These are phyloP conservation scores for Oxygymnocypris stewartii DNA, from an alignment of 2,113 vertebrate species.

Conservation along the genomic window DNA sequence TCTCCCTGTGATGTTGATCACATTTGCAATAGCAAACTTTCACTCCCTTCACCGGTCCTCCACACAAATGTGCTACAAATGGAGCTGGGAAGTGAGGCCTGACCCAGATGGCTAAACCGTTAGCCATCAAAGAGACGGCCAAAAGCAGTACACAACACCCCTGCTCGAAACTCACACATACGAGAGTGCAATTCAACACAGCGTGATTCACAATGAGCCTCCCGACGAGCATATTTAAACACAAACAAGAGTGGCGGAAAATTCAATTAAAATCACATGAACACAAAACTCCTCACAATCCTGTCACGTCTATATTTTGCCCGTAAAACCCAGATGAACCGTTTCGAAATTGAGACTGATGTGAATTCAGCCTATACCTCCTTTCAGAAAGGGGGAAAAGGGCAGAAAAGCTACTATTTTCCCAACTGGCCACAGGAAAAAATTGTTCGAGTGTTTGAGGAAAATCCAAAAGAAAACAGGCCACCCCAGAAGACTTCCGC, in stretches of 20 bases:
- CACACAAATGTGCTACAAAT: constrained; percentile 53
- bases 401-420: constrained; percentile 42
- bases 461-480: constrained; percentile 38
- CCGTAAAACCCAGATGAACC: neutral
- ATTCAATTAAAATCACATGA: constrained; percentile 2
- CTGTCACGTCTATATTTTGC: neutral
- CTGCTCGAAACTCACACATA: constrained; percentile 31
- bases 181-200: constrained; percentile 18
- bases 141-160: constrained; percentile 37
- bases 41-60: constrained; percentile 12
- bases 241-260: neutral
- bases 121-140: constrained; percentile 23
- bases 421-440: constrained; percentile 23
- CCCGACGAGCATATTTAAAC: neutral
- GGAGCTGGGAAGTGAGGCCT: constrained; percentile 41
- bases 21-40: constrained; percentile 49
- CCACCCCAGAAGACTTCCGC: constrained; percentile 36
- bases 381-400: neutral
- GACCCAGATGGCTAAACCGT: constrained; percentile 52
- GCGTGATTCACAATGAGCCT: constrained; percentile 5
- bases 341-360: constrained; percentile 10
- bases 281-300: constrained; percentile 16
- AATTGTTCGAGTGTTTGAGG: constrained; percentile 7
- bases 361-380: constrained; percentile 5
- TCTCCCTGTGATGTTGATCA: constrained; percentile 43